Conservation (phyloP, 2,113 vertebrate species). For the Bungarus multicinctus region DNA sequence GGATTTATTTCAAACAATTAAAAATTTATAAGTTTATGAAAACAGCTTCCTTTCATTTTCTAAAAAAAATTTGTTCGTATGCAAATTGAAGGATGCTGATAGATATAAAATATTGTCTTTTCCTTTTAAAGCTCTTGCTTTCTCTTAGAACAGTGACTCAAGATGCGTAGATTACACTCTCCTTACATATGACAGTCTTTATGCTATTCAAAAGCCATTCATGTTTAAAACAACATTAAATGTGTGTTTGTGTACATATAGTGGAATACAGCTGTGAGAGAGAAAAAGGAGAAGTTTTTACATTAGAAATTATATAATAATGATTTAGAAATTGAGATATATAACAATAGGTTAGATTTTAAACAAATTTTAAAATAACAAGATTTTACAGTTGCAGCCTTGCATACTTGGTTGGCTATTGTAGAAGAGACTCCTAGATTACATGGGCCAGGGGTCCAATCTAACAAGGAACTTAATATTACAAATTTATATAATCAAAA, state of each 20-base stretch:
- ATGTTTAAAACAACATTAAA: neutral
- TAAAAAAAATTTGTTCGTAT: conserved; percentile 50
- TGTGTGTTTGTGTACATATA: neutral
- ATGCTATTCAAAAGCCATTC: neutral
- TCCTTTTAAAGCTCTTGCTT: conserved; percentile 42
- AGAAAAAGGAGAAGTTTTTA: neutral
- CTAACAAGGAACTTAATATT: neutral
- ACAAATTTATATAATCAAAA: neutral
- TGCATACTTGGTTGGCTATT: neutral
- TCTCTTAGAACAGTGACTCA: conserved; percentile 54
- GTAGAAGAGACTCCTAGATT: neutral
- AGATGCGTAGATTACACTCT: conserved; percentile 26
- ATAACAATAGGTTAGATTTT: neutral
- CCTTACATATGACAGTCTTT: conserved; percentile 35
- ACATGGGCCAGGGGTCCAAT: neutral
- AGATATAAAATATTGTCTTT: conserved; percentile 47
- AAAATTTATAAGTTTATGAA: conserved; percentile 55
- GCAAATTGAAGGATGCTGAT: conserved; percentile 45
- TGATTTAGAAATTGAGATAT: neutral
- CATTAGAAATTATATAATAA: neutral
- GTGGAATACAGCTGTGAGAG: neutral
- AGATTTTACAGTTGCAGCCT: neutral
- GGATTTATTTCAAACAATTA: conserved; percentile 40
- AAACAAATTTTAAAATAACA: neutral
- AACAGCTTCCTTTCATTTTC: conserved; percentile 47